Evolutionary conservation across 2,888 invertebrate genomes (phyloP).

Genomic region (Uloborus plumipes): DNA sequence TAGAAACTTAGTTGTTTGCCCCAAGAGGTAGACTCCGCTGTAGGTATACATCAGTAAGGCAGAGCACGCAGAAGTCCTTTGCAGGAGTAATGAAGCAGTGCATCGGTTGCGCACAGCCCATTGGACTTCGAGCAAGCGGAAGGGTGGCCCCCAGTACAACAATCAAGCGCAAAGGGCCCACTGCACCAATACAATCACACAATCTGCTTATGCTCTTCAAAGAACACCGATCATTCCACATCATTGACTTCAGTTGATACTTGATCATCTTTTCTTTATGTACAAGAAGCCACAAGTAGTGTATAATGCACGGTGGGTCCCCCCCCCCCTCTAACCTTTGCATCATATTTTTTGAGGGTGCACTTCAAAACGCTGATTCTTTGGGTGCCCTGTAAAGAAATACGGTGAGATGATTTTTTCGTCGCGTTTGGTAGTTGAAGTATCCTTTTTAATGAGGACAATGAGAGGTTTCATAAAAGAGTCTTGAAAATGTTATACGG

Average conservation of each 20-base stretch:
- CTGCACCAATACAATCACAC: slow-evolving; percentile 13
- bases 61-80: slow-evolving; percentile 35
- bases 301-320: slow-evolving; percentile 12
- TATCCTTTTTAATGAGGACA: not conserved
- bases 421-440: not conserved
- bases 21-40: slow-evolving; percentile 20
- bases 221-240: slow-evolving; percentile 61
- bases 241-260: slow-evolving; percentile 64
- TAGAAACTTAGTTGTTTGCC: too few species aligned
- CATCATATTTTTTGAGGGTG: slow-evolving; percentile 13
- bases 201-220: slow-evolving; percentile 33
- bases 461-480: not conserved
- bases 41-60: slow-evolving; percentile 54
- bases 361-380: too few species aligned
- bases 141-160: slow-evolving; percentile 6
- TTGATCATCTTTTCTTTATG: slow-evolving; percentile 32
- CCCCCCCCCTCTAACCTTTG: slow-evolving; percentile 19
- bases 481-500: slow-evolving; percentile 34
- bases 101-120: slow-evolving; percentile 46
- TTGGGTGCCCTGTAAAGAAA: too few species aligned
- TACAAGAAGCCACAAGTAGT: slow-evolving; percentile 39
- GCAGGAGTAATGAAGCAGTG: slow-evolving; percentile 55
- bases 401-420: slow-evolving; percentile 8
- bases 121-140: slow-evolving; percentile 53
- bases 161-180: not conserved